These are phyloP conservation scores for Syngnathus scovelli DNA, from an alignment of 2,113 vertebrate genomes.

Conservation along the genomic window DNA sequence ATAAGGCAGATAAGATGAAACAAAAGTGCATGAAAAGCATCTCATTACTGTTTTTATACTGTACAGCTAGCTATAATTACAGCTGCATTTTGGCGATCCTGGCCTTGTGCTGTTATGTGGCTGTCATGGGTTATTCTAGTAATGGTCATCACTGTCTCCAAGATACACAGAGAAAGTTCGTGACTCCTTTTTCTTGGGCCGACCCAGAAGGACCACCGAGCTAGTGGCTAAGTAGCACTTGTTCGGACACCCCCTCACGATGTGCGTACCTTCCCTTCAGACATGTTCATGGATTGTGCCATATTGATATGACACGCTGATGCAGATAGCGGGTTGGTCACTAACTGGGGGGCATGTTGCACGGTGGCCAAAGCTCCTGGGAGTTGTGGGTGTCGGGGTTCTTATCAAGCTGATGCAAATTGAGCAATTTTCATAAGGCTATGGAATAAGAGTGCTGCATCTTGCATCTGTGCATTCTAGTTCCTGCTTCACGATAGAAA, in stretches of 20 bases:
- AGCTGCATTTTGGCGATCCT: slow-evolving; percentile 53
- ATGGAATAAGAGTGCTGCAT: slow-evolving; percentile 50
- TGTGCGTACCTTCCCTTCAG: slow-evolving; percentile 10
- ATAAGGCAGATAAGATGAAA: not conserved
- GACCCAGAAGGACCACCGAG: slow-evolving; percentile 42
- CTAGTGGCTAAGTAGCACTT: slow-evolving; percentile 36
- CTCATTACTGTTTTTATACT: slow-evolving; percentile 48
- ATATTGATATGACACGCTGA: slow-evolving; percentile 52
- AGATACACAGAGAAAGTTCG: slow-evolving; percentile 25
- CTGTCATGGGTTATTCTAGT: slow-evolving; percentile 67
- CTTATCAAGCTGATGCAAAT: slow-evolving; percentile 33
- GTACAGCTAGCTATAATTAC: slow-evolving; percentile 54
- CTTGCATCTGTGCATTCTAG: slow-evolving; percentile 38
- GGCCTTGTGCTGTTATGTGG: slow-evolving; percentile 63
- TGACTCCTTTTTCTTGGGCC: slow-evolving; percentile 39
- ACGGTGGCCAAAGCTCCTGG: slow-evolving; percentile 44
- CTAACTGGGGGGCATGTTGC: slow-evolving; percentile 28
- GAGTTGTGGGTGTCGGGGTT: slow-evolving; percentile 11
- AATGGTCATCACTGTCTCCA: slow-evolving; percentile 67
- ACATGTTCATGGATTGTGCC: slow-evolving; percentile 25
- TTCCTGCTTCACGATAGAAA: slow-evolving; percentile 50
- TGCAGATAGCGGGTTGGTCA: slow-evolving; percentile 22
- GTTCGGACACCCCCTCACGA: slow-evolving; percentile 51
- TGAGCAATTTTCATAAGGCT: slow-evolving; percentile 44
- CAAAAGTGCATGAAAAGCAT: slow-evolving; percentile 42